phyloP scores from a whole-genome alignment of 2,113 vertebrate species.

The Melanostigma gelatinosum region DNA sequence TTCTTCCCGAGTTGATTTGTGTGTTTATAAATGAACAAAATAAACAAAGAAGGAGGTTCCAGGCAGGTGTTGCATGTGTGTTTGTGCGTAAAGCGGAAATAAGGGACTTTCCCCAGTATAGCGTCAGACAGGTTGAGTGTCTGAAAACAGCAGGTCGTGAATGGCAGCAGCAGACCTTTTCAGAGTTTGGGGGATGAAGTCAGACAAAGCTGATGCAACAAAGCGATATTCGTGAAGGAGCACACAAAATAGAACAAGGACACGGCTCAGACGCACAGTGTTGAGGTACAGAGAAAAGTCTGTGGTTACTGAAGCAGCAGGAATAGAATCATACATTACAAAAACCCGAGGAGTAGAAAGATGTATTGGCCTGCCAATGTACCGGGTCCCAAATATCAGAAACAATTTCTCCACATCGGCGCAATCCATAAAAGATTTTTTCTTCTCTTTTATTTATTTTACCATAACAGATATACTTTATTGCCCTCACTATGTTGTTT shows the following conservation, averaged over 20 bases:
- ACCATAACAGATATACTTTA: conserved; percentile 8
- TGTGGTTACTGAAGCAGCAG: conserved; percentile 39
- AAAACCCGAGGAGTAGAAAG: conserved; percentile 68
- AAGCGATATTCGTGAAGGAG: conserved; percentile 76
- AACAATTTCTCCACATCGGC: background rate
- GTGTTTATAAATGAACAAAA: background rate
- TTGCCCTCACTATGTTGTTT: background rate
- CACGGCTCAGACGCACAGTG: conserved; percentile 55
- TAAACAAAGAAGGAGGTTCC: conserved; percentile 42
- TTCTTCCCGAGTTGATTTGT: background rate
- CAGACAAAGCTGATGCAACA: conserved; percentile 74
- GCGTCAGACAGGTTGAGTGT: conserved; percentile 79
- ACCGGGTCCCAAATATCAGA: conserved; percentile 13
- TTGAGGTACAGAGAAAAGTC: conserved; percentile 55
- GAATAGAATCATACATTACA: conserved; percentile 64
- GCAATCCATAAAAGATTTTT: background rate
- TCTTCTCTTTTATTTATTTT: background rate
- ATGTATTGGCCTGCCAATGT: conserved; percentile 9
- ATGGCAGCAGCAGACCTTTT: conserved; percentile 76
- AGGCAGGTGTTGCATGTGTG: conserved; percentile 73
- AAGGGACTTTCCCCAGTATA: conserved; percentile 55
- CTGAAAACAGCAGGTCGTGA: conserved; percentile 78
- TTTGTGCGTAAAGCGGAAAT: conserved; percentile 54
- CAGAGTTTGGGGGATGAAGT: conserved; percentile 49
- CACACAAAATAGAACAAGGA: conserved; percentile 45